Evolutionary conservation across 1,140 invertebrate genomes (phyloP), one percentile per base, ranked within the genome.

Genomic region (Diorhabda carinulata): DNA sequence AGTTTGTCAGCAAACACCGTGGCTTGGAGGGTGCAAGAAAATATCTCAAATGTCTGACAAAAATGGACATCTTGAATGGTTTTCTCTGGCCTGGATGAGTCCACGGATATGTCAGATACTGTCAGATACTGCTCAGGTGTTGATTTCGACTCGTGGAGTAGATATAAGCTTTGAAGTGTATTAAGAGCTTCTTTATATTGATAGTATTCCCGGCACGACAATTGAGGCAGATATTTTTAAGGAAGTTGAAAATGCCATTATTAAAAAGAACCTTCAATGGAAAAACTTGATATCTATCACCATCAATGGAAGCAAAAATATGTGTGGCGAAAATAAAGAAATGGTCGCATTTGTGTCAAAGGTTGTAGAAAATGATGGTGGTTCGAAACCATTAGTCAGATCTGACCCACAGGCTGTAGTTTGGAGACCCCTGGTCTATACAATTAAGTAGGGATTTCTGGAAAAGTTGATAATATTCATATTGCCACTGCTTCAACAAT

Each of bases 111-210:
- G 57, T 74, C 66, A 73, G 72, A 75, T 75, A 73, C 69, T 73
- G 57, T 74, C 66, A 73, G 72, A 75, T 75, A 73, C 69, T 71
- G 72, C 72, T 73, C 72, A 71, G 67, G 67, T 70, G 70, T 73
- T 73, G 61, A 57, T 68, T 68, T 68, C 57, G 66, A 72, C 68
- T 69, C 59, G 67, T 69, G 70, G 67, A 56, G 58, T 72, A 68
- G 69, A 72, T 71, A 73, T 71, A 72, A 72, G 45, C 44, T 71
- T 72, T 72, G 72, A 75, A 67, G 67, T 73, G 67, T 61, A 72
- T 72, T 69, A 73, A 72, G 69, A 75, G 60, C 70, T 70, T 69
- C 67, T 72, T 69, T 60, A 71, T 64, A 64, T 68, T 56, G 41
- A 74, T 71, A 25, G 25, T 58, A 74, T 72, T 72, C 67, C 69